Percentiles rank a stretch among this genome's conserved stretches.
Evolutionary conservation across 37 sponge, comb jelly and placozoan species (phyloP).

Genomic region (Ianthella basta): DNA sequence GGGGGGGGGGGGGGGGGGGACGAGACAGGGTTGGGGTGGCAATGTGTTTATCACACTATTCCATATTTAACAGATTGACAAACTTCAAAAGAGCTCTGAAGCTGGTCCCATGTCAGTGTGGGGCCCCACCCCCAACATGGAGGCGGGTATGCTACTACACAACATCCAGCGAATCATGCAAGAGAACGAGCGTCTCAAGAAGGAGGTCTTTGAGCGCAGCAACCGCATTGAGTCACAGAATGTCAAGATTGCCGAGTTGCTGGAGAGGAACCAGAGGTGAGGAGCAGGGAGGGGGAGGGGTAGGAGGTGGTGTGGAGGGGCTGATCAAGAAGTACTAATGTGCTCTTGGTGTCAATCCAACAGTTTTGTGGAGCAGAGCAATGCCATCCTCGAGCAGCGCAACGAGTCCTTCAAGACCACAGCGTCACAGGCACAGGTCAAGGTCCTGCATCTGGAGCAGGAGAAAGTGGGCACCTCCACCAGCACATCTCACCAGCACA

Average conservation of each 20-base stretch:
- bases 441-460: slow-evolving; percentile 83
- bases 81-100: slow-evolving; percentile 53
- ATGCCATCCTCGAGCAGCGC: slow-evolving; percentile 88
- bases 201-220: slow-evolving; percentile 94
- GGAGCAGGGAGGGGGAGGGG: background rate
- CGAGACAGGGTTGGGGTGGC: background rate
- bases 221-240: slow-evolving; percentile 91
- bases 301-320: too few species aligned
- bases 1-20: background rate
- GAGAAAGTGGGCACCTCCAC: slow-evolving; percentile 69
- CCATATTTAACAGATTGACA: slow-evolving; percentile 54
- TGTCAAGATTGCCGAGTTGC: slow-evolving; percentile 87
- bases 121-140: slow-evolving; percentile 80
- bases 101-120: slow-evolving; percentile 27
- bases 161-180: slow-evolving; percentile 93
- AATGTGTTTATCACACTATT: background rate
- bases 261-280: slow-evolving; percentile 90
- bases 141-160: slow-evolving; percentile 86
- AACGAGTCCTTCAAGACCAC: slow-evolving; percentile 93
- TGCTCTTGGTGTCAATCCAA: too few species aligned
- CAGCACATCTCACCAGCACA: background rate
- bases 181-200: slow-evolving; percentile 89
- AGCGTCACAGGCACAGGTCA: slow-evolving; percentile 82
- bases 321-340: too few species aligned
- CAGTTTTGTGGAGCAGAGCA: slow-evolving; percentile 96